These are phyloP conservation scores for Lophius piscatorius DNA, from an alignment of 2,113 vertebrate species.

Conservation along the genomic window DNA sequence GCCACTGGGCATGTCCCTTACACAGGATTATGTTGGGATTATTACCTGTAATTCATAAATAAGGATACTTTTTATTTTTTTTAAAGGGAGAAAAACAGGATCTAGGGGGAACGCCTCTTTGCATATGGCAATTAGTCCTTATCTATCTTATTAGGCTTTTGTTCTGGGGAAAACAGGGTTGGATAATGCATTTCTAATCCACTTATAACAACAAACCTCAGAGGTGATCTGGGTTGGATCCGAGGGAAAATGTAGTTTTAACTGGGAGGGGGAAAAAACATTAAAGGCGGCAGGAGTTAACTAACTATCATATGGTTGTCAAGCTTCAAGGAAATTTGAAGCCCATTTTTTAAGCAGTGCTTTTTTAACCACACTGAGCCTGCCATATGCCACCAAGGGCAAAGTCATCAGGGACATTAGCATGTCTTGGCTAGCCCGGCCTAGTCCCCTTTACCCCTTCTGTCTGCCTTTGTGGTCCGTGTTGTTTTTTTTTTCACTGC, in stretches of 20 bases:
- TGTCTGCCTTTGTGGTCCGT: slow-evolving; percentile 79
- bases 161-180: slow-evolving; percentile 70
- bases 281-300: slow-evolving; percentile 71
- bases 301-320: slow-evolving; percentile 77
- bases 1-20: slow-evolving; percentile 63
- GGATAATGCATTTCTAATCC: slow-evolving; percentile 77
- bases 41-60: slow-evolving; percentile 74
- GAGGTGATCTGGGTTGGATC: slow-evolving; percentile 70
- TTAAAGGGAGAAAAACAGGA: slow-evolving; percentile 43
- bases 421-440: slow-evolving; percentile 83
- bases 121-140: slow-evolving; percentile 78
- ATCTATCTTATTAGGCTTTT: slow-evolving; percentile 75
- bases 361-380: slow-evolving; percentile 71
- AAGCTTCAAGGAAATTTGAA: slow-evolving; percentile 77
- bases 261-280: slow-evolving; percentile 64
- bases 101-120: slow-evolving; percentile 64
- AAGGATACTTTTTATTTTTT: slow-evolving; percentile 44
- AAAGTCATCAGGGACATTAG: slow-evolving; percentile 76
- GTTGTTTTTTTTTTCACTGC: slow-evolving; percentile 41
- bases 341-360: slow-evolving; percentile 71
- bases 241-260: slow-evolving; percentile 63
- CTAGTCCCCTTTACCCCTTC: slow-evolving; percentile 78
- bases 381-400: slow-evolving; percentile 81
- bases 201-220: slow-evolving; percentile 74
- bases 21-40: slow-evolving; percentile 66